Conservation (phyloP, 2,113 vertebrate genomes). For the Panthera tigris region DNA sequence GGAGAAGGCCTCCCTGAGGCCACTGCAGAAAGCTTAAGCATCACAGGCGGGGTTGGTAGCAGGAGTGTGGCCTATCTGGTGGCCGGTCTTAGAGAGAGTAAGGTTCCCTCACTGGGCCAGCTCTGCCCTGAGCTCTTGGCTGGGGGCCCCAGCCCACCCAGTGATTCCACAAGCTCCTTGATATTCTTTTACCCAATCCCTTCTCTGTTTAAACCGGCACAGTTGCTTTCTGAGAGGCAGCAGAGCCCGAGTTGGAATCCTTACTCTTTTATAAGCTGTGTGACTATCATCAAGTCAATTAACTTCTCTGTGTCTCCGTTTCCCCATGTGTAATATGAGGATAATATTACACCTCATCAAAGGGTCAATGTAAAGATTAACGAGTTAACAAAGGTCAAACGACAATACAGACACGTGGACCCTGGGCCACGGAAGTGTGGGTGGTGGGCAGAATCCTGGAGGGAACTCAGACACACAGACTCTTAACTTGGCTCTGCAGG, state of each 20-base stretch:
- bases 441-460: not conserved
- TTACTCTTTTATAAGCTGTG: not conserved
- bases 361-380: not conserved
- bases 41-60: not conserved
- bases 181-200: not conserved
- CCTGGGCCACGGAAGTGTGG: not conserved
- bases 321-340: not conserved
- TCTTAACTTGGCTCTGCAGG: not conserved
- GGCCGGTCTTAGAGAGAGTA: not conserved
- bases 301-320: not conserved
- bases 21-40: not conserved
- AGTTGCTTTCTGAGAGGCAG: not conserved
- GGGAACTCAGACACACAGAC: not conserved
- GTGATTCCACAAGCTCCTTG: not conserved
- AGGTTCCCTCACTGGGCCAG: not conserved
- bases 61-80: not conserved
- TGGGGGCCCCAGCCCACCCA: no score
- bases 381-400: not conserved
- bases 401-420: not conserved
- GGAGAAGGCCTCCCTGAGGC: not conserved
- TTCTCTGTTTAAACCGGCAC: not conserved
- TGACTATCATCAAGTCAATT: not conserved
- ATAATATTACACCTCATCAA: not conserved
- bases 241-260: not conserved
- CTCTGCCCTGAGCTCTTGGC: not conserved